A percentile compares a stretch with the other conserved stretches of the same genome.
phyloP scores from a whole-genome alignment of 2,888 invertebrate species.

The Hymenopus coronatus region DNA sequence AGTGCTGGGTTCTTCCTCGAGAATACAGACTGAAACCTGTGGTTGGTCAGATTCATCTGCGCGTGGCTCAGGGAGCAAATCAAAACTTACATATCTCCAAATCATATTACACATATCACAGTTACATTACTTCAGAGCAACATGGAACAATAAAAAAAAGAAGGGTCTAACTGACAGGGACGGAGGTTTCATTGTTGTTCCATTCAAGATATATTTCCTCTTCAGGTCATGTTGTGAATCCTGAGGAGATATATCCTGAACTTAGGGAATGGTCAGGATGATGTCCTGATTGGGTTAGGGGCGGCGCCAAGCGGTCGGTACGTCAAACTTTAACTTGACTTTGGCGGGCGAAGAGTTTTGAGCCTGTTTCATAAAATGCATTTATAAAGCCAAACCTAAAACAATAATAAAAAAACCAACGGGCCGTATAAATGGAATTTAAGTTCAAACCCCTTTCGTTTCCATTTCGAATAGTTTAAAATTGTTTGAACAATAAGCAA shows the following conservation, averaged over 20 bases:
- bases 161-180: background rate
- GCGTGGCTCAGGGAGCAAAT: background rate
- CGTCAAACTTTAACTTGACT: background rate
- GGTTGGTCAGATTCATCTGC: background rate
- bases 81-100: background rate
- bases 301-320: background rate
- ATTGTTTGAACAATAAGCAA: no score
- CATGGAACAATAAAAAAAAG: background rate
- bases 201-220: background rate
- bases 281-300: background rate
- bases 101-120: background rate
- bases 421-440: no score
- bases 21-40: background rate
- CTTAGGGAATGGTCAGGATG: background rate
- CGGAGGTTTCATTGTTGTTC: background rate
- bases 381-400: no score
- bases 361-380: no score
- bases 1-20: background rate
- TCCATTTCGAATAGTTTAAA: no score
- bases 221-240: background rate
- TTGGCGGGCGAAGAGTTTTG: background rate
- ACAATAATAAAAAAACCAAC: no score
- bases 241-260: no score
- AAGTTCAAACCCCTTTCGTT: no score
- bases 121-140: background rate